Base-by-base conservation (phyloP, 2,113 vertebrate species). In the Plecturocebus donacophilus region DNA sequence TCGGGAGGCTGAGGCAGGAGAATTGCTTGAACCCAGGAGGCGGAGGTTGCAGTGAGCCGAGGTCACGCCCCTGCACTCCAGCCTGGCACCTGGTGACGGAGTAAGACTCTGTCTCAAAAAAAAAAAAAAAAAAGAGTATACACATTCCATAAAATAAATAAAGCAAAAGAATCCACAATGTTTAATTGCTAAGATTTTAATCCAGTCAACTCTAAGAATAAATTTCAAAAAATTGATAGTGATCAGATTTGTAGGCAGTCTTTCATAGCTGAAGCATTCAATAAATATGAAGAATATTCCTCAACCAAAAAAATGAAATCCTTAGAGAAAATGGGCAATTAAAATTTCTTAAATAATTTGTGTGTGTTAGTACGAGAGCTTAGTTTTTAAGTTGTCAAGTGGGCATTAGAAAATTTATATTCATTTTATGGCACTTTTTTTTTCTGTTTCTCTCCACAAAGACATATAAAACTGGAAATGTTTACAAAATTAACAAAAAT, bases 351-450 rank as follows among this genome's bases (percentile, higher is more conserved):
- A 68, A 89, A 45, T 47, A 77, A 68, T 47, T 47, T 84, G 27
- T 73, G 85, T 73, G 79, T 83, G 85, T 94, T 64, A 68, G 42
- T 68, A 75, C 52, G 38, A 84, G 19, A 11, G 27, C 11, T 76
- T 95, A 38, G 73, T 77, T 94, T 97, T 87, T 27, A 95, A 77
- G 45, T 42, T 79, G 32, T 49, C 68, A 88, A 25, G 42, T 75
- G n/a, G 38, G 20, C 54, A n/a, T 96, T 56, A 30, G 42, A 56
- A 58, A 84, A 12, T 79, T 93, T 68, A 81, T 23, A 13, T 32
- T 35, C 35, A 38, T 54, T 71, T 66, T 54, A n/a, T 16, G 23
- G 12, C 12, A 25, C 66, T 40, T 75, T 80, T n/a, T n/a, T 83
- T 52, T 27, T 12, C 70, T 58, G 16, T 54, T 19, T 58, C 47